Conservation (phyloP, 1,140 invertebrate genomes). For the Drosophila cardini region DNA sequence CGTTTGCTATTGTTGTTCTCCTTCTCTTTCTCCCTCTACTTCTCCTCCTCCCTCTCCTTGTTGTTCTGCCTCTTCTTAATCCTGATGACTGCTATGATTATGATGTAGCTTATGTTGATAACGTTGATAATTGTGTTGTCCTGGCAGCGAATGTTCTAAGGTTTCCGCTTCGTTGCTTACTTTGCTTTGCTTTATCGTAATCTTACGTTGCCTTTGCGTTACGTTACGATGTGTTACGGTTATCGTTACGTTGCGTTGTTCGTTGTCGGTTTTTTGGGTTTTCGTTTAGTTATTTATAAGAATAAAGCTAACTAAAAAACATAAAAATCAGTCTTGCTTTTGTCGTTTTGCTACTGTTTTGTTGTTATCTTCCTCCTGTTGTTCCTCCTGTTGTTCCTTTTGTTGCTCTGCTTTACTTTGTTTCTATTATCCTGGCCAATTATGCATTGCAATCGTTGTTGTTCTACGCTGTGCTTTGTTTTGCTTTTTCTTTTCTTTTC, state of each 20-base stretch:
- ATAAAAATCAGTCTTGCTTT: slow-evolving; percentile 82
- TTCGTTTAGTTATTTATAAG: slow-evolving; percentile 48
- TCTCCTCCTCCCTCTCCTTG: no score
- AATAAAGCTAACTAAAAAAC: slow-evolving; percentile 75
- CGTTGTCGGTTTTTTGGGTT: slow-evolving; percentile 29
- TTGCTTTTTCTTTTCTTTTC: neutral
- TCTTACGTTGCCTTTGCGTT: no score
- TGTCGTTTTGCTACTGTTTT: slow-evolving; percentile 39
- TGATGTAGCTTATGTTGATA: slow-evolving; percentile 29
- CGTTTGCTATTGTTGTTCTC: slow-evolving; percentile 20
- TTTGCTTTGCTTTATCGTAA: neutral
- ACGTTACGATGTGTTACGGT: slow-evolving; percentile 26
- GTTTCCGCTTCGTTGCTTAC: slow-evolving; percentile 48
- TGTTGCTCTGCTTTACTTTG: slow-evolving; percentile 11
- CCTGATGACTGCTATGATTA: slow-evolving; percentile 14
- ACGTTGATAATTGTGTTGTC: slow-evolving; percentile 46
- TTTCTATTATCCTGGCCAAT: slow-evolving; percentile 31
- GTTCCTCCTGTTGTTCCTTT: slow-evolving; percentile 13
- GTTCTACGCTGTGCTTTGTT: no score
- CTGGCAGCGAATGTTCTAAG: slow-evolving; percentile 48
- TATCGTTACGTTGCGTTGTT: slow-evolving; percentile 13
- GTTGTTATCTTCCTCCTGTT: slow-evolving; percentile 14
- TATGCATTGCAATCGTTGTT: slow-evolving; percentile 31
- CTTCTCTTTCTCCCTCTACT: no score
- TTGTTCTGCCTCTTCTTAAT: neutral